phyloP scores from a whole-genome alignment of 2,797 vertebrate species.

The Emydoidea blandingii region DNA sequence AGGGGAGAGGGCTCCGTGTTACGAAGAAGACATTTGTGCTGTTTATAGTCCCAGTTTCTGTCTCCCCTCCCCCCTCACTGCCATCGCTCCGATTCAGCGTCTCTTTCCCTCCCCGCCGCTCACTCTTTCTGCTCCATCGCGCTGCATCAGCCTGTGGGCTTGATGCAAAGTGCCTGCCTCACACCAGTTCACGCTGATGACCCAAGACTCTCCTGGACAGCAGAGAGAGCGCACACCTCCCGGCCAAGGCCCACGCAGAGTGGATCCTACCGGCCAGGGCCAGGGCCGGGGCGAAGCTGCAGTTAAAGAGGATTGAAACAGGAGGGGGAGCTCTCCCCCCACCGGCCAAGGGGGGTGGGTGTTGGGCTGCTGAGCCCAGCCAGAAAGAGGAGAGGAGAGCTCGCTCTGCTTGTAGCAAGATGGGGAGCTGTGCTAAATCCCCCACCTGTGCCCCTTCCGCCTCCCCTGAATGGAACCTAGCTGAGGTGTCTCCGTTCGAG shows the following conservation, averaged over 20 bases:
- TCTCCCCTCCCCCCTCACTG: neutral
- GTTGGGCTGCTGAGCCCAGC: fast-evolving
- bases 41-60: constrained; percentile 19
- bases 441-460: neutral
- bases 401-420: neutral
- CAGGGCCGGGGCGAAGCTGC: neutral
- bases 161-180: constrained; percentile 18
- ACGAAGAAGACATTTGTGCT: constrained; percentile 49
- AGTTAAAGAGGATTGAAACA: neutral
- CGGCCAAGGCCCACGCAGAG: fast-evolving
- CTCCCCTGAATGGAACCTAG: neutral
- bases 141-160: neutral
- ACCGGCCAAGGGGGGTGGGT: fast-evolving
- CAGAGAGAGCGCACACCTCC: fast-evolving
- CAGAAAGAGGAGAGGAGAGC: neutral
- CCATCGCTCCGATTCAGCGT: neutral
- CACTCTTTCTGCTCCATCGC: constrained; percentile 61
- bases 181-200: neutral
- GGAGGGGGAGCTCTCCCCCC: neutral
- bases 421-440: neutral
- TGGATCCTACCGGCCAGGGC: fast-evolving
- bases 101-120: neutral
- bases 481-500: neutral
- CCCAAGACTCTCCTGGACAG: fast-evolving
- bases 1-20: constrained; percentile 29